Percentiles rank a stretch among this genome's conserved stretches.
These are phyloP conservation scores for Arctopsyche grandis DNA, from an alignment of 1,140 invertebrate genomes.

Conservation along the genomic window DNA sequence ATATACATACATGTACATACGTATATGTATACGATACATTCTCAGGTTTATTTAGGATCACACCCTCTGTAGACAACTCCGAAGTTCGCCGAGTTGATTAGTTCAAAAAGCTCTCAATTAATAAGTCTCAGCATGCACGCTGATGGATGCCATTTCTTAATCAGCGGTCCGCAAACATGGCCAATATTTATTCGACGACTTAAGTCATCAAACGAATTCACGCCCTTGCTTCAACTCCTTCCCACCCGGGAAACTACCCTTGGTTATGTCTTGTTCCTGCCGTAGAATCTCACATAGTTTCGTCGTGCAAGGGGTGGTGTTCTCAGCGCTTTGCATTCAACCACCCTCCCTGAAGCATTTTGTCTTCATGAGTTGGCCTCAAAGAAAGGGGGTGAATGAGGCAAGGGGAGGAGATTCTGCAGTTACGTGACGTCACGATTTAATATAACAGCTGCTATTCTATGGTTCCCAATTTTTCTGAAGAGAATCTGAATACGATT, in stretches of 20 bases:
- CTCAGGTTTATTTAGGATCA: too few species aligned
- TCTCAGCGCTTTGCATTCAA: conserved; percentile 14
- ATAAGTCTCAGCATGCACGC: neutral
- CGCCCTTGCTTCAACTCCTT: too few species aligned
- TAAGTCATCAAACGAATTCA: neutral
- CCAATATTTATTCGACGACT: neutral
- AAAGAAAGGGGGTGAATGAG: neutral
- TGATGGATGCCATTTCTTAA: neutral
- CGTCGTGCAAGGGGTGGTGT: neutral
- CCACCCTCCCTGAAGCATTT: conserved; percentile 4
- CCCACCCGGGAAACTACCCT: neutral
- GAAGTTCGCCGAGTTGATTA: too few species aligned
- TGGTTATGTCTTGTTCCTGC: too few species aligned
- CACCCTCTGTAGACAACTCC: too few species aligned
- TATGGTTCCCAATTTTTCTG: neutral
- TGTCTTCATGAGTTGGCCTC: neutral
- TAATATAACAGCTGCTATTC: neutral
- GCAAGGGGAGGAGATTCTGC: too few species aligned
- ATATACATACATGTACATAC: neutral
- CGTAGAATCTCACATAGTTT: too few species aligned
- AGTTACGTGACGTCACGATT: conserved; percentile 28
- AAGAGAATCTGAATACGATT: neutral
- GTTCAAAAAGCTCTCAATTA: neutral
- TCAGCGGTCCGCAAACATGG: neutral
- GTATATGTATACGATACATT: neutral